Base-by-base conservation (phyloP, 2,888 invertebrate genomes). In the Myopa tessellatipennis region DNA sequence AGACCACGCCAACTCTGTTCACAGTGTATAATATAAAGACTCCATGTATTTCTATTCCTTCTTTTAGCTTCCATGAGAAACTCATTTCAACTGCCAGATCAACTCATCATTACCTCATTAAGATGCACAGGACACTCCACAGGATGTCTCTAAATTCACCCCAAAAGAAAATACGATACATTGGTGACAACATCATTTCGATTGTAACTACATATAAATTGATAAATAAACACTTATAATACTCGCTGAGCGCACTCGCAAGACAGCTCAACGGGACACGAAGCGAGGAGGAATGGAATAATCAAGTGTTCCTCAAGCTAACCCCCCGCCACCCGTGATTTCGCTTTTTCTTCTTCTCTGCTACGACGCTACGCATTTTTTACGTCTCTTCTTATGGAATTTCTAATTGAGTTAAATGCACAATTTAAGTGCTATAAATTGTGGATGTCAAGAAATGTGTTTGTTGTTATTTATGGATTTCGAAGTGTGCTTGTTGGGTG, bases 361-460 rank as follows among this genome's bases (percentile, higher is more conserved):
- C 61, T 61, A 10, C 40, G 61, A 8, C 10, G 26, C 36, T 16
- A 16, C 61, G 50, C 45, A 61, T 60, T 16, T 58, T 52, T 74
- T 26, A 18, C 45, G 3, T 45, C 0, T 45, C 7, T 60, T 18
- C 68, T 60, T 60, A 58, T 34, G 50, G 75, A 75, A 75, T 75
- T 75, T 75, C 69, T 75, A 75, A 75, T 75, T 52, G 74, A 36
- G 40, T 58, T 69, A 60, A 69, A 60, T 58, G 75, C 69, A 75
- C 69, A 75, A 75, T 69, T 75, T 75, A 75, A 69, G 68, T 45
- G 75, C 69, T n/a, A 75, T 75, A 75, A 75, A 75, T 75, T 75
- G 16, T 58, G 8, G 60, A 45, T 69, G 75, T 75, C 68, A 68
- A 69, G 68, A 75, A 58, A 45, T 75, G 75, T 75, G 75, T 68